Evolutionary conservation across 2,888 invertebrate genomes (phyloP), one percentile per base, ranked within the genome.

Genomic region (Syrista parreyssii): DNA sequence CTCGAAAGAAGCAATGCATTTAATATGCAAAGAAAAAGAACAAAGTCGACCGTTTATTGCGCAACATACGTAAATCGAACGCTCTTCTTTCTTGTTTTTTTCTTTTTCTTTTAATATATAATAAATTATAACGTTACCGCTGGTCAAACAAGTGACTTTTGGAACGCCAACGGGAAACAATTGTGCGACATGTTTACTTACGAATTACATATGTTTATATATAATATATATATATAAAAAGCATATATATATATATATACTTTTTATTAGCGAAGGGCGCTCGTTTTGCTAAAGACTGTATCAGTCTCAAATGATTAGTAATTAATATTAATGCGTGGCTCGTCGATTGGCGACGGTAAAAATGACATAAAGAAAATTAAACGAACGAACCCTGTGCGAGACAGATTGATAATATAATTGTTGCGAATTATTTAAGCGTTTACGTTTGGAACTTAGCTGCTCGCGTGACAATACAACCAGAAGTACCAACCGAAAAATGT

Each of bases 101-200:
- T 55, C 9, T 1, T 6, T 23, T 40, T 15, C 4, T 2, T 55
- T 55, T 55, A 55, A 55, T 55, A 55, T 55, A 55, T 55, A 55
- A 23, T 55, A 55, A 55, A 55, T 55, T 55, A 55, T 55, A 55
- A 55, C 9, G 9, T 55, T 55, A 23, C 23, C 55, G 55, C 15
- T 55, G 55, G 23, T 23, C 9, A 23, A 55, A 23, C 1, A 23
- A 55, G 55, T 40, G 40, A 55, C 23, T 55, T 23, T 55, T 55
- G 55, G 23, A 23, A 9, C 1, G 55, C 2, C 55, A 55, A 55
- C 9, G 55, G 23, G 9, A 55, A 40, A 30, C 11, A 32, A 68
- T 76, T 74, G 76, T 78, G 77, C 79, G 76, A 79, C 81, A 82
- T 73, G 74, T 76, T 81, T 81, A 81, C 75, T 80, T 81, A 78